Conservation (phyloP, 2,888 invertebrate genomes). For the Craniophora ligustri region DNA sequence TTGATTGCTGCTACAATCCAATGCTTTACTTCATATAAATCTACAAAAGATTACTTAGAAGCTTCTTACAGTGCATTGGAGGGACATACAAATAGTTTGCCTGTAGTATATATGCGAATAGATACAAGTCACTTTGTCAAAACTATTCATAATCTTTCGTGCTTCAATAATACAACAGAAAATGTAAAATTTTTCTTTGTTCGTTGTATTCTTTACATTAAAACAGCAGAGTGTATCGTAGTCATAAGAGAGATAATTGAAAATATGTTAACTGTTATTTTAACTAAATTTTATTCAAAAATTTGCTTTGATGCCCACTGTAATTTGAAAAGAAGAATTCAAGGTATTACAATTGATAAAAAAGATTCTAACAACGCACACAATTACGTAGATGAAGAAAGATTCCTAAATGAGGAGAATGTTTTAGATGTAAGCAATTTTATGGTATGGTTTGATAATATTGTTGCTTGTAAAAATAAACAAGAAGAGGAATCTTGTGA, state of each 20-base stretch:
- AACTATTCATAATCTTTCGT: conserved; percentile 31
- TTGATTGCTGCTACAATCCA: conserved; percentile 34
- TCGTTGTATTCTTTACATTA: conserved; percentile 28
- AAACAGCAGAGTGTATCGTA: conserved; percentile 24
- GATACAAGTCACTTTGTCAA: conserved; percentile 29
- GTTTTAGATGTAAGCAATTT: conserved; percentile 27
- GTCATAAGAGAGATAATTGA: conserved; percentile 26
- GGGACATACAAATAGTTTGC: conserved; percentile 33
- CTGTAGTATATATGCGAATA: conserved; percentile 34
- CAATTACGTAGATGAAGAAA: conserved; percentile 22
- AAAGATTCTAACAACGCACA: conserved; percentile 25
- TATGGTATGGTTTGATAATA: conserved; percentile 27
- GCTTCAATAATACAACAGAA: conserved; percentile 31
- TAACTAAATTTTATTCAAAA: conserved; percentile 30
- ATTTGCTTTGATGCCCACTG: conserved; percentile 21
- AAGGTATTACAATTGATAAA: conserved; percentile 24
- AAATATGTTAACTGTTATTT: conserved; percentile 27
- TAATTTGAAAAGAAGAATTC: conserved; percentile 27
- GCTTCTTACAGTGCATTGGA: conserved; percentile 31
- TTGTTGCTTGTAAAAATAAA: conserved; percentile 24
- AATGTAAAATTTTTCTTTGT: conserved; percentile 26
- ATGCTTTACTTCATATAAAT: conserved; percentile 34
- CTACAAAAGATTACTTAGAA: conserved; percentile 34
- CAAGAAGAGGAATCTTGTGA: conserved; percentile 28
- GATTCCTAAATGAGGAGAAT: conserved; percentile 27